Base-by-base conservation (phyloP, 37 sponge, comb jelly and placozoan genomes). In the Agelas oroides region DNA sequence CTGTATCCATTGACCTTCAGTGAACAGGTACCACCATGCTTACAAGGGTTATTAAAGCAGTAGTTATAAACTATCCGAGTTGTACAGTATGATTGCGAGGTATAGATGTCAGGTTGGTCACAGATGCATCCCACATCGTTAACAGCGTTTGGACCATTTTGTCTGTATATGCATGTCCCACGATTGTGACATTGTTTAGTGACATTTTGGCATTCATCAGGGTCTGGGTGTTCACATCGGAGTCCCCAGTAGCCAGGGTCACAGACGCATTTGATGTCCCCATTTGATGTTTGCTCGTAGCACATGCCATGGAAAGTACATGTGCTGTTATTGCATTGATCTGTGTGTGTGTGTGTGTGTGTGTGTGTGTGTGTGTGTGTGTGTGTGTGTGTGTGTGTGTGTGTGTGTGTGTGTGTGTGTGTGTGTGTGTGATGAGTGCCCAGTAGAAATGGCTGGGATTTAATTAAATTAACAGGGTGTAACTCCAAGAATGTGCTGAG, bases 11-110 rank as follows among this genome's bases (percentile, higher is more conserved):
- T 62, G 24, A 19, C 25, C 16, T 27, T 21, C n/a, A 64, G 25
- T 16, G 13, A 21, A 28, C 78, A 84, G 1, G 65, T 73, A 0
- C 85, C 77, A 16, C 85, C 85, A 84, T 75, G 75, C 0, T 53
- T 2, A 31, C 85, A 84, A 0, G 69, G 54, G 21, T 23, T 5
- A 46, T 12, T 46, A 46, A 8, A 46, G 8, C 46, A 46, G 46
- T 3, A 12, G 46, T 46, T 46, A 46, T 12, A 46, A 46, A 3
- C 46, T 12, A 3, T 46, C 46, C 6, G 46, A 12, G 46, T 46
- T 46, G 46, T 12, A 8, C 46, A 46, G 8, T 12, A 46, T 3
- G 46, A 12, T 8, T 8, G 6, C 3, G 46, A 8, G 8, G 3
- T 46, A 8, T 46, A 46, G 46, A 12, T 8, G 46, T 8, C 46